Base-by-base conservation (phyloP, 2,797 vertebrate species). In the Loriculus beryllinus region DNA sequence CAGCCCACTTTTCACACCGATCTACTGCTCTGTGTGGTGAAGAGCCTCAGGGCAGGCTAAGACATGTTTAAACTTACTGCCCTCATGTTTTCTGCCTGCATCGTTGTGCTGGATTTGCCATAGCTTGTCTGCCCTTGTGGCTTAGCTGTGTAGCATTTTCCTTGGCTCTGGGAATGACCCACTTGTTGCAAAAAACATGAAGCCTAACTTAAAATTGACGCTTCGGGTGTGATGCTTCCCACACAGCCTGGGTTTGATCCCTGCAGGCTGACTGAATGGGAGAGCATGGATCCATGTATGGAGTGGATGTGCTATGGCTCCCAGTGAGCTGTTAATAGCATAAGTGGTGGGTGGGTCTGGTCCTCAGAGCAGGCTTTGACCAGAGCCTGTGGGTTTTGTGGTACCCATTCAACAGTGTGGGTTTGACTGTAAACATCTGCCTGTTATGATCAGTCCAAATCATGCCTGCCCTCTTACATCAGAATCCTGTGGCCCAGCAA, bases 331-430 rank as follows among this genome's bases (percentile, higher is more conserved):
- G 23, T 37, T 69, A 68, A 45, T 31, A 69, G 13, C 37, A 39
- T 5, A 17, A 80, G 12, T 1, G 2, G 13, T 39, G 16, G 0
- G 0, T 56, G 10, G 17, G 17, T 42, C 39, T 83, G n/a, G n/a
- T 89, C 35, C 54, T 81, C 68, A 78, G 68, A 80, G 48, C 43
- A 71, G 35, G 23, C 35, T 72, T 72, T 57, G 52, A 56, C 29
- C 29, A 57, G 39, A 40, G 68, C 17, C 39, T 72, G 16, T 40
- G 57, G 12, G 7, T 75, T 86, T 75, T 42, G 12, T 82, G 37
- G 48, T 57, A 54, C 45, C 39, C 28, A 19, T 63, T 84, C 0
- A 0, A 33, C 39, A 1, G 0, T 5, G 8, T 59, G 35, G 19
- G 19, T 31, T 52, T 64, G 42, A 43, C 62, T 67, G 15, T 64